Evolutionary conservation across 1,140 invertebrate species (phyloP).

Genomic region (Leptestheria dahalacensis): DNA sequence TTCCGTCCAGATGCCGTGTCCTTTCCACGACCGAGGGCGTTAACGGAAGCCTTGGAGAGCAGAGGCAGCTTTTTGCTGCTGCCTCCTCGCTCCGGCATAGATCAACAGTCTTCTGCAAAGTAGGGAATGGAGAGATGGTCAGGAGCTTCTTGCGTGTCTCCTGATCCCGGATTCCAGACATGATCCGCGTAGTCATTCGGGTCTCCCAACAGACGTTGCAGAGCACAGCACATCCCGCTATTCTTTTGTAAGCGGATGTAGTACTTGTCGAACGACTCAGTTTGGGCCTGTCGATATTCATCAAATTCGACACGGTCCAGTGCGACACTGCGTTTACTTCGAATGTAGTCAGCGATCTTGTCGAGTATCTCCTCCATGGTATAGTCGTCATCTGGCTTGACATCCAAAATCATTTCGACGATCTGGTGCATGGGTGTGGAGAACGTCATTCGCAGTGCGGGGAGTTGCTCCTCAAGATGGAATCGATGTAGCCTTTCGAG

Average conservation of each 20-base stretch:
- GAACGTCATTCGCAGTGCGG: constrained; percentile 6
- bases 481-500: neutral
- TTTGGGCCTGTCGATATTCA: constrained; percentile 2
- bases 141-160: constrained; percentile 1
- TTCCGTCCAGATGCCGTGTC: neutral
- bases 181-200: constrained; percentile 10
- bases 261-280: constrained; percentile 10
- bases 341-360: neutral
- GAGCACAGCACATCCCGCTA: neutral
- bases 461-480: neutral
- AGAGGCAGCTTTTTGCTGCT: constrained; percentile 12
- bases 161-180: constrained; percentile 5
- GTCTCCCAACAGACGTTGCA: neutral
- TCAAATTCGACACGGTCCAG: constrained; percentile 11
- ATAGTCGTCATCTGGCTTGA: neutral
- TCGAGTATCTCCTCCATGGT: constrained; percentile 2
- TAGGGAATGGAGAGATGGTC: constrained; percentile 5
- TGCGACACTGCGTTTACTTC: constrained; percentile 8
- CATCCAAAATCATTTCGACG: neutral
- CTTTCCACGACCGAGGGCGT: too few relatives aligned
- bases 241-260: constrained; percentile 6
- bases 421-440: neutral
- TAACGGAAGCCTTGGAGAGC: neutral
- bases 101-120: constrained; percentile 6
- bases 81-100: constrained; percentile 9